Conservation (phyloP, 2,888 invertebrate species). For the Anthrax anthrax region DNA sequence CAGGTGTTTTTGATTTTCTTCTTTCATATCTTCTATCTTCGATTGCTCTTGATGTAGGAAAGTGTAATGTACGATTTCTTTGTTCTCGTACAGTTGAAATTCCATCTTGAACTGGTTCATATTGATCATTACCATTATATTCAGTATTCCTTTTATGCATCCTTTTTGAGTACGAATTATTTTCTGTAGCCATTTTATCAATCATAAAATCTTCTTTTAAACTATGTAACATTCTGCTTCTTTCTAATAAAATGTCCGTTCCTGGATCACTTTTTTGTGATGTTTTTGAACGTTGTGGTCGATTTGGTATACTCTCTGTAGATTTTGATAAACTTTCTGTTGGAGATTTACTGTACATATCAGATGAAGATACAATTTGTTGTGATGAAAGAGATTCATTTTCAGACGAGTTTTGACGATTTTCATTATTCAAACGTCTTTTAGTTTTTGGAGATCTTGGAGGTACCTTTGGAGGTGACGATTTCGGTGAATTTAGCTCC, state of each 20-base stretch:
- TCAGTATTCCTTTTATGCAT: constrained; percentile 2
- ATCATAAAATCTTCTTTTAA: constrained; percentile 33
- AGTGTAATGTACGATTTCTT: neutral
- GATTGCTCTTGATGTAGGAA: constrained; percentile 2
- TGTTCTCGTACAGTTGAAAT: neutral
- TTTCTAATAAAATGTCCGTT: constrained; percentile 27
- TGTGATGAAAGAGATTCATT: neutral
- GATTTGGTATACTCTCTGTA: constrained; percentile 13
- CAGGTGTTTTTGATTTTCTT: constrained; percentile 1
- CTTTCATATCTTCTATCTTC: neutral
- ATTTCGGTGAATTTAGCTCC: neutral
- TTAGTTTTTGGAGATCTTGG: constrained; percentile 3
- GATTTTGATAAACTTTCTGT: constrained; percentile 6
- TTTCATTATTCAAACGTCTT: neutral
- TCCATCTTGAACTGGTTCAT: neutral
- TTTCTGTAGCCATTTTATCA: constrained; percentile 26
- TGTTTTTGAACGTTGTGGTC: constrained; percentile 12
- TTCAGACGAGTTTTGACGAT: neutral
- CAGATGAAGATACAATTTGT: neutral
- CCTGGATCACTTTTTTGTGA: constrained; percentile 19
- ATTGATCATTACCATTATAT: neutral
- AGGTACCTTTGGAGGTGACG: constrained; percentile 1
- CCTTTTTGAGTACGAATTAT: constrained; percentile 32
- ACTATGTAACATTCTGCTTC: constrained; percentile 29
- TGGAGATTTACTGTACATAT: neutral